These are phyloP conservation scores for Papilio xuthus DNA, from an alignment of 1,140 invertebrate genomes.

Conservation along the genomic window DNA sequence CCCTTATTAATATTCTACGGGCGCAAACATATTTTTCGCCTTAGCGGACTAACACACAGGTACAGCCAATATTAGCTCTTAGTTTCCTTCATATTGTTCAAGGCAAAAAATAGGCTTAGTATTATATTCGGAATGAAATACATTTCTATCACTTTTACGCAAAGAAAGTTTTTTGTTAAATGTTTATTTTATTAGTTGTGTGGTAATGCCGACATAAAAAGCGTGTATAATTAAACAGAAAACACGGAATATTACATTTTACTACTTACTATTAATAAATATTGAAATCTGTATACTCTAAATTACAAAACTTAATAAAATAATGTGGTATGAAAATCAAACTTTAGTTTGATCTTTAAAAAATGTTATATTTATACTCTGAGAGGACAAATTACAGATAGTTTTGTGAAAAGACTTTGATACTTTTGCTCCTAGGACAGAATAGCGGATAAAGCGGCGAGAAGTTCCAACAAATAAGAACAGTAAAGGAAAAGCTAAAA, in stretches of 20 bases:
- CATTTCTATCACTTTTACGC: neutral
- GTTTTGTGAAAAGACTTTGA: conserved; percentile 1
- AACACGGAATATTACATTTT: neutral
- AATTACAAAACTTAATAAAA: neutral
- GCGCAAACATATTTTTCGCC: conserved; percentile 6
- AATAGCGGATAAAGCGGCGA: conserved; percentile 1
- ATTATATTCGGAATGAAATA: neutral
- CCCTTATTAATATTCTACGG: conserved; percentile 17
- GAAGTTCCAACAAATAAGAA: conserved; percentile 26
- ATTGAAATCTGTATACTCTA: too few species aligned
- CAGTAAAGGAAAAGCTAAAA: conserved; percentile 21
- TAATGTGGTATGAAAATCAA: neutral
- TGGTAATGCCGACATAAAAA: neutral
- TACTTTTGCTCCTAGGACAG: neutral
- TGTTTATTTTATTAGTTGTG: neutral
- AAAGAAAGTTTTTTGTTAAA: neutral
- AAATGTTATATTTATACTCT: neutral
- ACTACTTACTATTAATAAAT: neutral
- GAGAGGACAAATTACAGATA: neutral
- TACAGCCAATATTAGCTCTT: conserved; percentile 5
- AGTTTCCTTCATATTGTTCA: neutral
- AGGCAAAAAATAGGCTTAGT: neutral
- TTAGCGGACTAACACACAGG: neutral
- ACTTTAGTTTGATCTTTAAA: neutral
- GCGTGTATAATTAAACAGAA: too few species aligned